Conservation (phyloP, 2,888 invertebrate species). For the Aricia artaxerxes region DNA sequence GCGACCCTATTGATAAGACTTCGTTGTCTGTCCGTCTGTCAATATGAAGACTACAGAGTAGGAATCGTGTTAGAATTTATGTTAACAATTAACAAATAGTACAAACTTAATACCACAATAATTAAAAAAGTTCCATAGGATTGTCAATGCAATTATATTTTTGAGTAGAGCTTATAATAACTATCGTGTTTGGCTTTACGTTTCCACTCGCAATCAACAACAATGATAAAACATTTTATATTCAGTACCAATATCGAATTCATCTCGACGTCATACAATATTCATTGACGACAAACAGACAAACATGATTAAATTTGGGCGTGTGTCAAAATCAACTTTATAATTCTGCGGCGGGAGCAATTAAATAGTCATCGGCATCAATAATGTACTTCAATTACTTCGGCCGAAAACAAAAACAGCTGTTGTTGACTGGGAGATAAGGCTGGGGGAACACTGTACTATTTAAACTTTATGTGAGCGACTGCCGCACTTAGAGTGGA, state of each 20-base stretch:
- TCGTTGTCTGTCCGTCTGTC: no score
- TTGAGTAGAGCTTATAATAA: background rate
- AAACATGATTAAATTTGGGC: constrained; percentile 25
- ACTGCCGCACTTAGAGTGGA: no score
- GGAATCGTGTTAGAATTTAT: no score
- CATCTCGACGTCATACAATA: background rate
- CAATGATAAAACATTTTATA: constrained; percentile 16
- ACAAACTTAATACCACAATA: no score
- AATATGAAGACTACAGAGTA: no score
- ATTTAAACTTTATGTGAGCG: background rate
- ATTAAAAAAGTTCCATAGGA: background rate
- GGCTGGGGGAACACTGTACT: background rate
- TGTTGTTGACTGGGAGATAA: constrained; percentile 28
- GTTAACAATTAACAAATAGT: no score
- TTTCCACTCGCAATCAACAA: background rate
- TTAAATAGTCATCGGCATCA: constrained; percentile 41
- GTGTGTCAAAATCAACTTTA: constrained; percentile 33
- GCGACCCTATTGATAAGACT: no score
- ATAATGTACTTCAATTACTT: constrained; percentile 40
- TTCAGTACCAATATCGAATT: constrained; percentile 2
- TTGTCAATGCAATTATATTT: background rate
- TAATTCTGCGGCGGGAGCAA: constrained; percentile 37
- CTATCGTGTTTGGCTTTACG: background rate
- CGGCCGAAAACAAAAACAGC: constrained; percentile 34
- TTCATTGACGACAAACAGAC: background rate